phyloP scores from a whole-genome alignment of 2,797 vertebrate genomes.

The Denticeps clupeoides region DNA sequence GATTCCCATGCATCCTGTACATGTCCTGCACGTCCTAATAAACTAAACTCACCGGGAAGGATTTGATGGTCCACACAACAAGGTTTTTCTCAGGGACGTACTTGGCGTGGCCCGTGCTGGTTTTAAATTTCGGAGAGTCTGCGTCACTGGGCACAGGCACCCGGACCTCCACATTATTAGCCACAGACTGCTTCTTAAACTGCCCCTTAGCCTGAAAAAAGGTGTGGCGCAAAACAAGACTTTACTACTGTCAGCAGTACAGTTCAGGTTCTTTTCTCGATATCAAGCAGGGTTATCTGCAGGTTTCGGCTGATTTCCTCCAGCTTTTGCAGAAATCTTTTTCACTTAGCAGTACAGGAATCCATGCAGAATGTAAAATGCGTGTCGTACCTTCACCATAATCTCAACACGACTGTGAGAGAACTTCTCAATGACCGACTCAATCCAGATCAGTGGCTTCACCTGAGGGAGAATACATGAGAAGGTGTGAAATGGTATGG shows the following conservation, averaged over 20 bases:
- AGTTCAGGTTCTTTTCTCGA: no score
- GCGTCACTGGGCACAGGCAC: conserved; percentile 89
- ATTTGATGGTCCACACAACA: conserved; percentile 88
- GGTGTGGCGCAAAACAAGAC: no score
- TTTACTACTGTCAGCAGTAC: background rate
- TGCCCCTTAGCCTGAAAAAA: conserved; percentile 83
- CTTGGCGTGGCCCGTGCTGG: conserved; percentile 75
- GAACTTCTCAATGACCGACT: conserved; percentile 88
- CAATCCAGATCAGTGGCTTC: conserved; percentile 91
- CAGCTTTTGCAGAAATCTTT: no score
- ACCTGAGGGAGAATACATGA: conserved; percentile 49
- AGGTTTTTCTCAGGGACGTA: conserved; percentile 83
- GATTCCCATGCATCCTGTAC: background rate
- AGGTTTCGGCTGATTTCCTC: no score
- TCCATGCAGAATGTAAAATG: background rate
- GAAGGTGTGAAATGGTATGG: no score
- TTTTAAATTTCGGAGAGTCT: conserved; percentile 88
- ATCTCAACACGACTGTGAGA: conserved; percentile 89
- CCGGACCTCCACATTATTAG: conserved; percentile 82
- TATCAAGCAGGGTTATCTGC: no score
- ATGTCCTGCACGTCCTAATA: background rate
- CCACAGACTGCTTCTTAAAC: conserved; percentile 94
- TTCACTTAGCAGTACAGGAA: background rate
- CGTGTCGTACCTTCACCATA: conserved; percentile 76
- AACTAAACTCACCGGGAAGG: conserved; percentile 73